Evolutionary conservation across 2,888 invertebrate species (phyloP), one percentile per base, ranked within the genome.

Genomic region (Ophioninae sp.): DNA sequence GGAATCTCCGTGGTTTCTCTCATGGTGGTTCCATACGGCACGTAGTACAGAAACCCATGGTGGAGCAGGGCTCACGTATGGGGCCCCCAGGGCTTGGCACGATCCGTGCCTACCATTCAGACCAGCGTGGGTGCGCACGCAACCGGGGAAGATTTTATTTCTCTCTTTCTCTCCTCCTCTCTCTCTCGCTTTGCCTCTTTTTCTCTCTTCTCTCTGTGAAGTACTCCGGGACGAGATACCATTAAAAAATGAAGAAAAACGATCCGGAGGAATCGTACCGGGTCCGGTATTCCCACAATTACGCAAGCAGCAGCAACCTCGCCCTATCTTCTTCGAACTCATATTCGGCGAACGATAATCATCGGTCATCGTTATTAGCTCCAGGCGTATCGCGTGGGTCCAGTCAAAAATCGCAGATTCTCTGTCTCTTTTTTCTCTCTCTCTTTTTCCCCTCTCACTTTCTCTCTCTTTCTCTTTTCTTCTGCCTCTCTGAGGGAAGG

Each of bases 261-360:
- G 57, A 79, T 85, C 81, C 70, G 83, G 84, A 87, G 88, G 86
- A 87, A 88, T 88, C 88, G 87, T 91, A 81, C 62, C 30, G 17
- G 59, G 78, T 87, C 84, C 87, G 83, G 84, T 84, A 88, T 89
- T 91, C 92, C 90, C 92, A 92, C 92, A 90, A 91, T 90, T 91
- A 91, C 89, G 88, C 86, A 90, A 90, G 84, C 82, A 59, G 79
- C 85, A 77, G 67, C 59, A 78, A 75, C 76, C 82, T 84, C 79
- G 82, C 86, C 86, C 85, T 78, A 73, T 74, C 62, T 86, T 82
- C 85, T 85, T 88, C 88, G 88, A 88, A 90, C 88, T 89, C 89
- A 87, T 88, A 89, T 90, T 91, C 90, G 91, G 91, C 90, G 89
- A 88, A 88, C 88, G 89, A 90, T 92, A 90, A 92, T 92, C 89